Base-by-base conservation (phyloP, 2,888 invertebrate genomes). In the Carpatolechia fugitivella region DNA sequence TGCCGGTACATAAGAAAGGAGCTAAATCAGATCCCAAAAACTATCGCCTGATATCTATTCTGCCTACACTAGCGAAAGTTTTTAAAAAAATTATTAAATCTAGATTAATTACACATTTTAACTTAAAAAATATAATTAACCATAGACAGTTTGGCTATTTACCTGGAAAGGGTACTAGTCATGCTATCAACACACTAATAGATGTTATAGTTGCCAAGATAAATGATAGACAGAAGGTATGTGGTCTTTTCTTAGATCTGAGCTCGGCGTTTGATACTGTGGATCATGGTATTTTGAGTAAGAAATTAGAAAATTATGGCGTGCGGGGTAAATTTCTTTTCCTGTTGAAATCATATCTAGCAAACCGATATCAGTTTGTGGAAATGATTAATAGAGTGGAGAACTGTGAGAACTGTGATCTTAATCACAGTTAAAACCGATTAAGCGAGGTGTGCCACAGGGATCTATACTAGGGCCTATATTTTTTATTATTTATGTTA, bases 71-170 rank as follows among this genome's bases (percentile, higher is more conserved):
- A 10, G 40, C 52, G 1, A 52, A 52, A 44, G 31, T 52, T 8
- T 44, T 52, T 46, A 46, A 53, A 46, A 46, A 54, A 11, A 3
- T 54, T 6, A 33, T 54, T 0, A 54, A 54, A 24, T 11, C 38
- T 14, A 13, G 54, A 14, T n/a, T 54, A n/a, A 0, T 47, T 11
- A 4, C 14, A 30, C 54, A 54, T 47, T 13, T 47, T 4, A 14
- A 36, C n/a, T 1, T 3, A 16, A 30, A 47, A 8, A 33, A 11
- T 6, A n/a, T 47, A 30, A 2, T 54, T 1, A 5, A 33, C 8
- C 11, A 3, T 0, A 20, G 47, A 30, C 38, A 54, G 33, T 54
- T 47, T 29, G 51, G 38, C 7, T 38, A 31, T 11, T 41, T 18
- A 14, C 5, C 8, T 3, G 52, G 52, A 11, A n/a, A 24, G 3